phyloP scores from a whole-genome alignment of 2,797 vertebrate genomes.

The Ceyx erithaca region DNA sequence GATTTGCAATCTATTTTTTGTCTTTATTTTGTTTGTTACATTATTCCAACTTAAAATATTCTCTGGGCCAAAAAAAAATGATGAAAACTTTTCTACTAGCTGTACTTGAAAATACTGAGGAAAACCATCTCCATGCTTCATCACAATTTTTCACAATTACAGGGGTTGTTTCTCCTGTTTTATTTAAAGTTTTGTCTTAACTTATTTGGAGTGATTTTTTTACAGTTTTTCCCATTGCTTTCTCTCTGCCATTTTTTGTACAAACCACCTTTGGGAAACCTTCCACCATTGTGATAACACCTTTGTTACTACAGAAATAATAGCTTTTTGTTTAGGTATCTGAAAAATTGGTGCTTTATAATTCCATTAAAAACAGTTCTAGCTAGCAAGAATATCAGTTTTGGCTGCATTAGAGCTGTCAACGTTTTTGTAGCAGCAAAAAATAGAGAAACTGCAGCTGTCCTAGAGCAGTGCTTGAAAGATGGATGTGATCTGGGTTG shows the following conservation, averaged over 20 bases:
- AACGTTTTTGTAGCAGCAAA: background rate
- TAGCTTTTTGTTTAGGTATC: background rate
- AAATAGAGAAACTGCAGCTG: background rate
- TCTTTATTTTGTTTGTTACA: background rate
- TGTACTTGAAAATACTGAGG: background rate
- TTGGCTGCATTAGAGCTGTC: background rate
- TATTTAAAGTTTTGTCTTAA: background rate
- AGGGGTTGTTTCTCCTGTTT: background rate
- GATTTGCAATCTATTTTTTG: background rate
- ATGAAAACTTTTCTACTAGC: background rate
- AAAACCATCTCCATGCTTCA: background rate
- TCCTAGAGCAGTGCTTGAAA: background rate
- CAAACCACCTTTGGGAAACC: background rate
- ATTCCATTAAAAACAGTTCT: background rate
- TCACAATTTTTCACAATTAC: background rate
- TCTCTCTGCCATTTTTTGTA: background rate
- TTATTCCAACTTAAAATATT: background rate
- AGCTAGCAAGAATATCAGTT: background rate
- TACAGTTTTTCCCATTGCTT: background rate
- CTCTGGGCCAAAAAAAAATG: background rate
- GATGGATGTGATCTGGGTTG: background rate
- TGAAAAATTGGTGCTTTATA: background rate
- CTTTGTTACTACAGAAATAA: background rate
- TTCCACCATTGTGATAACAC: background rate
- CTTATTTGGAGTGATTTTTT: background rate